A percentile compares a stretch with the other conserved stretches of the same genome.
Evolutionary conservation across 2,888 invertebrate species (phyloP).

Genomic region (Scaeva pyrastri): DNA sequence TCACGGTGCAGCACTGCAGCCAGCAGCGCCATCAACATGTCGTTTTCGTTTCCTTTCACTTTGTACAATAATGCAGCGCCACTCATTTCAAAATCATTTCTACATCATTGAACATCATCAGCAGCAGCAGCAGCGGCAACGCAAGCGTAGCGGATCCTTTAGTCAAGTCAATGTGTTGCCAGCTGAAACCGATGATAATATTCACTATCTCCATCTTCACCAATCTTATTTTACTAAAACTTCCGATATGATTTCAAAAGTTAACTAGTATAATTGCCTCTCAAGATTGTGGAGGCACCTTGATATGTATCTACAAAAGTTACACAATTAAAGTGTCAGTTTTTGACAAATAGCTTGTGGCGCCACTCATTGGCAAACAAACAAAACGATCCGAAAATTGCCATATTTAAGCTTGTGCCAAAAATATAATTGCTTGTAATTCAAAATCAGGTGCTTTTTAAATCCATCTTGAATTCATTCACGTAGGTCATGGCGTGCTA

Average conservation of each 20-base stretch:
- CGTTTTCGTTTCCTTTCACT: constrained; percentile 31
- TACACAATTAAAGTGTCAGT: constrained; percentile 19
- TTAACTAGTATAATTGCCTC: constrained; percentile 16
- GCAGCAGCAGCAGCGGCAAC: too few species aligned
- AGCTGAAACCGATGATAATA: background rate
- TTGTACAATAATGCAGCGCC: background rate
- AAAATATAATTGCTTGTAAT: background rate
- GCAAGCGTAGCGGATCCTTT: constrained; percentile 29
- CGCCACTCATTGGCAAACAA: background rate
- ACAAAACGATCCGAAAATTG: constrained; percentile 9
- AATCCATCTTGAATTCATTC: constrained; percentile 23
- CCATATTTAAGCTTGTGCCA: constrained; percentile 11
- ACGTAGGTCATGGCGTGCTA: constrained; percentile 58
- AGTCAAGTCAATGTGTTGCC: background rate
- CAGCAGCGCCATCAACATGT: background rate
- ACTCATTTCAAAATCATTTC: constrained; percentile 12
- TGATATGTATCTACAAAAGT: background rate
- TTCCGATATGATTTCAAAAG: background rate
- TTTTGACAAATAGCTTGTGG: constrained; percentile 29
- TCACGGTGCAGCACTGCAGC: constrained; percentile 13
- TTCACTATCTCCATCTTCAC: background rate
- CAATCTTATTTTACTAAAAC: background rate
- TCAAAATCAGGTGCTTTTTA: background rate
- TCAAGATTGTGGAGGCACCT: background rate
- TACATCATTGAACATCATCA: constrained; percentile 8